Base-by-base conservation (phyloP, 2,797 vertebrate species). In the Bufotes viridis region DNA sequence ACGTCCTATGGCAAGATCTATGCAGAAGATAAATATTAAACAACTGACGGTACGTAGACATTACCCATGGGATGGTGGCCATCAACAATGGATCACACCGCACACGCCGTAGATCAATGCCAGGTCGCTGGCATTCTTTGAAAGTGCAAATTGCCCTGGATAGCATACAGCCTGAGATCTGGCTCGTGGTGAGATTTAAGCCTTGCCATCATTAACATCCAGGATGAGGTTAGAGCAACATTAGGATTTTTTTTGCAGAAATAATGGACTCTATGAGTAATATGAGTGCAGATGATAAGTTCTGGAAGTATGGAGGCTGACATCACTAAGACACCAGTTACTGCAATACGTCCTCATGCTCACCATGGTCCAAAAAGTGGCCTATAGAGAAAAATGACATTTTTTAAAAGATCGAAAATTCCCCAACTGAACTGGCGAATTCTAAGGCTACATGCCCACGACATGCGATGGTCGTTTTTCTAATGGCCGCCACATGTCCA, bases 111-210 rank as follows among this genome's bases (percentile, higher is more conserved):
- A 51, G 34, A 63, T 63, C 70, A 65, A 87, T 82, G 42, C 34
- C 34, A 22, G 29, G 22, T 57, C 65, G 67, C 17, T 82, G 69
- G 57, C 24, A 55, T 78, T 79, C 58, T 65, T 61, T 76, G 65
- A 81, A 69, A 72, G 26, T 78, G 49, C 24, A 86, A 69, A 55
- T 70, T 60, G 29, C 60, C 53, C 53, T 55, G 76, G 78, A 70
- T 42, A 24, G 51, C 7, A 72, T 78, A n/a, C 78, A 86, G 65
- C 65, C 42, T 42, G 63, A 80, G 18, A 49, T 61, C 55, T 18
- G 42, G 70, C 79, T 58, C 2, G 34, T 63, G 78, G 63, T 53
- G 69, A 63, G 81, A 60, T 70, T 11, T 26, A 75, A 51, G 55
- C 20, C 22, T 42, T 53, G 42, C 20, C n/a, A 60, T 51, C 58